Conservation (phyloP, 1,140 invertebrate species). For the Holotrichia oblita region DNA sequence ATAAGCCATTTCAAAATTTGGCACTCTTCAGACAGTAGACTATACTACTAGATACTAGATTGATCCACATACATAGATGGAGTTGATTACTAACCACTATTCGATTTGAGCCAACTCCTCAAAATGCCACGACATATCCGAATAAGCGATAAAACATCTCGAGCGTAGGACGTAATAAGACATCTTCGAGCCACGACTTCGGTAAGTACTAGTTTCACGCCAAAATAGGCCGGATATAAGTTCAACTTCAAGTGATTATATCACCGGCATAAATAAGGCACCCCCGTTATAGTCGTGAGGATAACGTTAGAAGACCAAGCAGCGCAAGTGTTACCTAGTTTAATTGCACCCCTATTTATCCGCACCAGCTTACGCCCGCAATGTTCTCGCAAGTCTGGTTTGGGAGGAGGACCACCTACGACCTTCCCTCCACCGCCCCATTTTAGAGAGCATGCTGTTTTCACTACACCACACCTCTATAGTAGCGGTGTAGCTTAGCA, state of each 20-base stretch:
- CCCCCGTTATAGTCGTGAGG: constrained; percentile 49
- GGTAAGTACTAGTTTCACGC: not conserved
- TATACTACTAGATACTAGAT: no score
- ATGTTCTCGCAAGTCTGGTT: not conserved
- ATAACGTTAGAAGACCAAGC: constrained; percentile 39
- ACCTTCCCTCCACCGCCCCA: no score
- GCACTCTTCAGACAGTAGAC: no score
- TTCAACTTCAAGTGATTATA: constrained; percentile 51
- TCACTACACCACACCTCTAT: not conserved
- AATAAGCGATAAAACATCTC: no score
- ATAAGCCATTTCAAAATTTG: no score
- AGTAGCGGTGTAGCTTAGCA: constrained; percentile 11
- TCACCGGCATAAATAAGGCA: constrained; percentile 53
- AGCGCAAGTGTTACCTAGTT: constrained; percentile 53
- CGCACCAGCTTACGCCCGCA: not conserved
- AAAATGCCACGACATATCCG: no score
- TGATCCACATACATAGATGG: no score
- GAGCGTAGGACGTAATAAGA: no score
- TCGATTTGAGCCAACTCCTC: no score
- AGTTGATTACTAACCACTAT: not conserved
- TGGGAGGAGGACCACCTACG: not conserved
- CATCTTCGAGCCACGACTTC: no score
- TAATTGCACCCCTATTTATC: constrained; percentile 52
- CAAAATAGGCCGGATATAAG: constrained; percentile 53
- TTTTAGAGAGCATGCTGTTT: no score